Evolutionary conservation across 2,797 vertebrate species (phyloP).

Genomic region (Florisuga fusca): DNA sequence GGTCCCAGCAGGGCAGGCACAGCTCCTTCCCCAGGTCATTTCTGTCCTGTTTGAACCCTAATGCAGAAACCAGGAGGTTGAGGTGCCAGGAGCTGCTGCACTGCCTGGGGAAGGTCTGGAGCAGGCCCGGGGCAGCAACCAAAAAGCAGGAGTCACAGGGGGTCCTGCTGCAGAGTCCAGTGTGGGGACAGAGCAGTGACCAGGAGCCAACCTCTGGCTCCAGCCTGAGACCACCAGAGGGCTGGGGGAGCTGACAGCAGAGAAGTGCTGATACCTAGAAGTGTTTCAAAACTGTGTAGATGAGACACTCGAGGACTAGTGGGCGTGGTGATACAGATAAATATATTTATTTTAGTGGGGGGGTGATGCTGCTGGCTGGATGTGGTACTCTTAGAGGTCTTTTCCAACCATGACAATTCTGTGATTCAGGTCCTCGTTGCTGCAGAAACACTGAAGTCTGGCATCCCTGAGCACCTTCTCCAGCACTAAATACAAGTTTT

Average conservation of each 20-base stretch:
- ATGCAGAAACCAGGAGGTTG: not conserved
- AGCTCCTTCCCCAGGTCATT: not conserved
- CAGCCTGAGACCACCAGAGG: not conserved
- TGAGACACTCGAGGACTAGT: too few relatives aligned
- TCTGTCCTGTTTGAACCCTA: not conserved
- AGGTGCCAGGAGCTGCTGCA: not conserved
- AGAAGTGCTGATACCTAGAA: not conserved
- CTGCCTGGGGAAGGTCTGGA: not conserved
- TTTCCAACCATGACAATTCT: too few relatives aligned
- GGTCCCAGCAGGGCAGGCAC: not conserved
- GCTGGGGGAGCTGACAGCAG: not conserved
- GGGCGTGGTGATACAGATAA: too few relatives aligned
- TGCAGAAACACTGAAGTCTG: not conserved
- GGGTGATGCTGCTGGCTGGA: too few relatives aligned
- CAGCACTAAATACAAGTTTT: not conserved
- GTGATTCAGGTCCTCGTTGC: not conserved
- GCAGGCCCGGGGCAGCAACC: not conserved
- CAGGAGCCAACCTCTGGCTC: not conserved
- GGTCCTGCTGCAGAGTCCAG: not conserved
- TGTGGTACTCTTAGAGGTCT: too few relatives aligned
- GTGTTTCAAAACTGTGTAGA: too few relatives aligned
- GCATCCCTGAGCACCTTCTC: not conserved
- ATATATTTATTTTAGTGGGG: too few relatives aligned
- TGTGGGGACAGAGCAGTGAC: accelerated
- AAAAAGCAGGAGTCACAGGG: not conserved